Evolutionary conservation across 2,888 invertebrate species (phyloP).

Genomic region (Acanthosepion lycidas): DNA sequence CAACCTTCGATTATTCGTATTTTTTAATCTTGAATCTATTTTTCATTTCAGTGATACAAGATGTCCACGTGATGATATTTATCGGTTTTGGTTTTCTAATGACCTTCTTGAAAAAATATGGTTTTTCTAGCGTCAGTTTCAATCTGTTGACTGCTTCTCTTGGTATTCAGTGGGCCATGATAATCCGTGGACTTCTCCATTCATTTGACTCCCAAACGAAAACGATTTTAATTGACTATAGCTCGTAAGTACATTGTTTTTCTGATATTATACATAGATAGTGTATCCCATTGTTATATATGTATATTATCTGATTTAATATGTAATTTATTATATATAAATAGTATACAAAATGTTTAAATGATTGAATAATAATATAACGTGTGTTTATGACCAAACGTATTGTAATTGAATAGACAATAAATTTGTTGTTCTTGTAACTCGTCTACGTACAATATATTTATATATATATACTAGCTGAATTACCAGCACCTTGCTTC

Average conservation of each 20-base stretch:
- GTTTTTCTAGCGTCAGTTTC: conserved; percentile 90
- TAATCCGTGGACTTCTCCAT: conserved; percentile 81
- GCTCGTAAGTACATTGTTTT: not conserved
- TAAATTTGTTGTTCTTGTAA: no score
- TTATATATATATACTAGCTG: no score
- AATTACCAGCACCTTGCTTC: no score
- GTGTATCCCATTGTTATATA: no score
- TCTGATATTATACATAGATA: not conserved
- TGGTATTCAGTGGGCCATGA: conserved; percentile 86
- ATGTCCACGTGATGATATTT: conserved; percentile 97
- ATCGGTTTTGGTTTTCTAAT: conserved; percentile 96
- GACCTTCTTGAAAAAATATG: conserved; percentile 93
- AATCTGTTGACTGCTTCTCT: conserved; percentile 89
- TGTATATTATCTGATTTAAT: no score
- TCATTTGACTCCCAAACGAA: not conserved
- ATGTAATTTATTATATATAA: no score
- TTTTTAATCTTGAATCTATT: not conserved
- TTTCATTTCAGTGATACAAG: conserved; percentile 75
- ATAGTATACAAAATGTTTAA: no score
- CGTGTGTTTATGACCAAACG: no score
- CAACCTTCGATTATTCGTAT: not conserved
- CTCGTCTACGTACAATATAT: no score
- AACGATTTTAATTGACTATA: not conserved
- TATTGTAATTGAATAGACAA: no score
- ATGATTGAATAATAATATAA: no score